These are phyloP conservation scores for Chaetodon auriga DNA, from an alignment of 2,113 vertebrate species.

Conservation along the genomic window DNA sequence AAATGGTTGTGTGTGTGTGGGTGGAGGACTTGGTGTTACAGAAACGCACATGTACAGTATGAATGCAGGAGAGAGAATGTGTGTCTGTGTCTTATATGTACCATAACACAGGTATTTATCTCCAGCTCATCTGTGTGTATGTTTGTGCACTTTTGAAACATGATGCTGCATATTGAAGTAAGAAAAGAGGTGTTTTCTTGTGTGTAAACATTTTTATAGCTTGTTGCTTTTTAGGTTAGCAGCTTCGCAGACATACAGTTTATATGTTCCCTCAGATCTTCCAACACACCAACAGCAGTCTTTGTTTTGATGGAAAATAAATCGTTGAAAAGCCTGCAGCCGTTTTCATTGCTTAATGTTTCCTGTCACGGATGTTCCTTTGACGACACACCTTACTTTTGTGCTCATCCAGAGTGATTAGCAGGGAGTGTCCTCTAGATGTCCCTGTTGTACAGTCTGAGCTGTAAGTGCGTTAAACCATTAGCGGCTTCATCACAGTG, in stretches of 20 bases:
- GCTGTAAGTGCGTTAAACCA: background rate
- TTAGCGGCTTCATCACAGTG: background rate
- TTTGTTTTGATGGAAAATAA: conserved; percentile 69
- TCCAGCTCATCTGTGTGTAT: conserved; percentile 37
- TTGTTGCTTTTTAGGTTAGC: conserved; percentile 25
- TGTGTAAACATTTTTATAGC: conserved; percentile 23
- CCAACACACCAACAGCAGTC: conserved; percentile 31
- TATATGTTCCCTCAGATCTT: conserved; percentile 38
- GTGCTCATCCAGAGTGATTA: too few relatives aligned
- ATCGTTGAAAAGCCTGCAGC: conserved; percentile 24
- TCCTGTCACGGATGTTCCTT: background rate
- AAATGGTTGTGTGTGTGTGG: conserved; percentile 20
- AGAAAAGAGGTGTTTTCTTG: conserved; percentile 6
- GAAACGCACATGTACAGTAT: conserved; percentile 70
- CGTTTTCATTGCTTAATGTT: conserved; percentile 7
- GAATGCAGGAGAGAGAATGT: conserved; percentile 48
- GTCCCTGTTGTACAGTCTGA: conserved; percentile 12
- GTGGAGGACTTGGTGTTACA: conserved; percentile 37
- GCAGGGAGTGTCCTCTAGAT: conserved; percentile 13
- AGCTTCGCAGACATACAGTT: conserved; percentile 21
- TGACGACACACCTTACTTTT: background rate
- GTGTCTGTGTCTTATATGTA: conserved; percentile 51
- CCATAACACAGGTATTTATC: conserved; percentile 52
- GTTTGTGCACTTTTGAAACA: conserved; percentile 26
- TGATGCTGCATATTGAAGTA: conserved; percentile 29